A percentile compares a stretch with the other conserved stretches of the same genome.
These are phyloP conservation scores for Chamaetylas fuelleborni DNA, from an alignment of 2,113 vertebrate species.

Conservation along the genomic window DNA sequence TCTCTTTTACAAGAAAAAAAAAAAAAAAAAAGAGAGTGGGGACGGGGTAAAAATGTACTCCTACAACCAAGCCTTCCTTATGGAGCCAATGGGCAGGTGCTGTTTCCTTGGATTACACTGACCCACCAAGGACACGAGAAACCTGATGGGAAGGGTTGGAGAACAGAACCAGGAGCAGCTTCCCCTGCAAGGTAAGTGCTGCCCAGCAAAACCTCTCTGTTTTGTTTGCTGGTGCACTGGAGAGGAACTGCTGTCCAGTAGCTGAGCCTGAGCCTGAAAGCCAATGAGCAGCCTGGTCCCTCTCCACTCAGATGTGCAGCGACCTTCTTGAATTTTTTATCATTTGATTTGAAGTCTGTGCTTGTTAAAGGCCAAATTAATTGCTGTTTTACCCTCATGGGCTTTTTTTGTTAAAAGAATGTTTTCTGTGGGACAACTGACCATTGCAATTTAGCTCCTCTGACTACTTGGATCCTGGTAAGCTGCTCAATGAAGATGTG, in stretches of 20 bases:
- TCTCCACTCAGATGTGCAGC: background rate
- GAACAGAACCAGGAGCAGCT: background rate
- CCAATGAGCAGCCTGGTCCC: background rate
- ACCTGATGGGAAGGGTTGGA: accelerated
- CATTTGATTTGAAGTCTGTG: background rate
- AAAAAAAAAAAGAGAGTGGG: background rate
- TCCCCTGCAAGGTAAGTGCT: background rate
- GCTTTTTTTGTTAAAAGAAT: background rate
- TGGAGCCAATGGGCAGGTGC: background rate
- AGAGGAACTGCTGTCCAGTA: background rate
- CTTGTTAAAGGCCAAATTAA: background rate
- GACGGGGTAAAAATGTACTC: background rate
- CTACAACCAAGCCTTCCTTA: background rate
- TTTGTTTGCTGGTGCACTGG: accelerated
- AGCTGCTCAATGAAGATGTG: accelerated
- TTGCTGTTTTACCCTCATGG: background rate
- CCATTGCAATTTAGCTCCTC: background rate
- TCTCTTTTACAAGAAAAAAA: background rate
- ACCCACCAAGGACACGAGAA: accelerated
- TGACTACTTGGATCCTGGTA: background rate
- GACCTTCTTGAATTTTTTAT: background rate
- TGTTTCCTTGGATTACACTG: background rate
- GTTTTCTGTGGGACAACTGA: background rate
- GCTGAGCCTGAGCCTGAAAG: background rate
- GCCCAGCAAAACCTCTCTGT: accelerated